Percentiles rank a stretch among this genome's conserved stretches.
Evolutionary conservation across 2,113 vertebrate genomes (phyloP).

Genomic region (Tinamus guttatus): DNA sequence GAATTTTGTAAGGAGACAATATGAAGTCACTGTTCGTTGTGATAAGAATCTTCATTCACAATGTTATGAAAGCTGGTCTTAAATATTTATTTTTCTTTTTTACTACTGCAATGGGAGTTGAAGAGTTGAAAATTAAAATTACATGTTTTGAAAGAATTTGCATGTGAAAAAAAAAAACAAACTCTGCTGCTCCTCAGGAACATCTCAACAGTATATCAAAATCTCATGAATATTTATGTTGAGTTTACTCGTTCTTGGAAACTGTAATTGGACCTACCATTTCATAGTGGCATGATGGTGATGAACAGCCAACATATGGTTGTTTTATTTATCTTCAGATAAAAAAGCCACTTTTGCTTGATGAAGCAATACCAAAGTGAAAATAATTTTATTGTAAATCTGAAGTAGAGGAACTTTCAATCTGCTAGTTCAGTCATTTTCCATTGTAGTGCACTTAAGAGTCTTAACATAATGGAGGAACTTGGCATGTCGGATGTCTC

Average conservation of each 20-base stretch:
- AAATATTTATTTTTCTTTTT: constrained; percentile 16
- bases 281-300: constrained; percentile 28
- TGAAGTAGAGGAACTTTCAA: background rate
- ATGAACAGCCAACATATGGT: background rate
- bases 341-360: constrained; percentile 20
- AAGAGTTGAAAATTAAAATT: constrained; percentile 60
- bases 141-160: constrained; percentile 54
- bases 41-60: constrained; percentile 40
- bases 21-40: background rate
- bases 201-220: constrained; percentile 52
- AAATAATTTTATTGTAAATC: background rate
- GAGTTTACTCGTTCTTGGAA: constrained; percentile 44
- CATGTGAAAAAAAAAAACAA: constrained; percentile 5
- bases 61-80: constrained; percentile 29
- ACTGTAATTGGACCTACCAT: constrained; percentile 36
- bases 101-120: background rate
- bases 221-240: constrained; percentile 57
- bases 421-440: background rate
- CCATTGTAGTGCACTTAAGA: background rate
- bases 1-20: background rate
- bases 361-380: constrained; percentile 20
- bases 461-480: background rate
- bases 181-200: constrained; percentile 4
- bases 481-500: background rate
- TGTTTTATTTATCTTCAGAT: constrained; percentile 39